Conservation (phyloP, 2,797 vertebrate genomes). For the Pipistrellus kuhlii region DNA sequence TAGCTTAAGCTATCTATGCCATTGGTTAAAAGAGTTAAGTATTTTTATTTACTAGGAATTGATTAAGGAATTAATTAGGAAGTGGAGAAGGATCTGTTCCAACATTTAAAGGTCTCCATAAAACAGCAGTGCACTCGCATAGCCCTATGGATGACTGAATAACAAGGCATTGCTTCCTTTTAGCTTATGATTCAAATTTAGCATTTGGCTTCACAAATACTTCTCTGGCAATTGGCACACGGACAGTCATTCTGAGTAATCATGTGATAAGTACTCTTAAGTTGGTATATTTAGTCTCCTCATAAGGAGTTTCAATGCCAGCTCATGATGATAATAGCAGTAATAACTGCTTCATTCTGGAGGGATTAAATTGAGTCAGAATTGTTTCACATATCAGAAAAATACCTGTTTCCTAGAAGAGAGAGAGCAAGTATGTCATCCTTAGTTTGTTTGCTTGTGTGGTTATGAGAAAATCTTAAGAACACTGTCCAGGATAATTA, state of each 20-base stretch:
- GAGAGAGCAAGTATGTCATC: neutral
- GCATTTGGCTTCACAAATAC: neutral
- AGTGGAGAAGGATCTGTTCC: neutral
- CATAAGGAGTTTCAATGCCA: slow-evolving; percentile 18
- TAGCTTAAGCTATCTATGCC: neutral
- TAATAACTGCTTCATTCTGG: slow-evolving; percentile 59
- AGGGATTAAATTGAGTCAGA: slow-evolving; percentile 46
- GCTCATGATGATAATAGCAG: slow-evolving; percentile 13
- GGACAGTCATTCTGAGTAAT: slow-evolving; percentile 24
- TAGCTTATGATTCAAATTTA: slow-evolving; percentile 6
- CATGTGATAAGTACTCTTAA: slow-evolving; percentile 12
- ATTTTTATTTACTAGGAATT: neutral
- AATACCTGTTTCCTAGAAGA: slow-evolving; percentile 13
- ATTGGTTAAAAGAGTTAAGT: neutral
- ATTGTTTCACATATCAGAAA: slow-evolving; percentile 55
- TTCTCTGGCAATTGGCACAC: neutral
- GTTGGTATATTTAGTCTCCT: slow-evolving; percentile 50
- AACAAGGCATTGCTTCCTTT: neutral
- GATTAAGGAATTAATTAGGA: neutral
- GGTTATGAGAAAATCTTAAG: slow-evolving; percentile 42
- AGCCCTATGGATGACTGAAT: neutral
- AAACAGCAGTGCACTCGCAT: neutral
- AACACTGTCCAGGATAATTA: slow-evolving; percentile 11
- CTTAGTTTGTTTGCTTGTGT: neutral
- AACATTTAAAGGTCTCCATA: neutral